Base-by-base conservation (phyloP, 1,140 invertebrate genomes). In the Chlorops oryzae region DNA sequence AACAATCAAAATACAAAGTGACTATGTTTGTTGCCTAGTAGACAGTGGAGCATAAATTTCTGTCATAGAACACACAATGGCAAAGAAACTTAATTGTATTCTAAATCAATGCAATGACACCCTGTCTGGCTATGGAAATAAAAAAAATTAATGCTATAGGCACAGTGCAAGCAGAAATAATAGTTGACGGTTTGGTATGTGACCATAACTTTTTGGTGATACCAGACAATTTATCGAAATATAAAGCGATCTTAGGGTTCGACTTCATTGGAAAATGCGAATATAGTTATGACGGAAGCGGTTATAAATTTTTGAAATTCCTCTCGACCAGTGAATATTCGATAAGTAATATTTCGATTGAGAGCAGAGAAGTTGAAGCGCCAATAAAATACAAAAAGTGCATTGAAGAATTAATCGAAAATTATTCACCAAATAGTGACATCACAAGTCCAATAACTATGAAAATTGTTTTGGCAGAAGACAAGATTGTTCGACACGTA, bases 381-480 rank as follows among this genome's bases (percentile, higher is more conserved):
- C 39, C 39, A 20, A 41, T 6, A 41, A 41, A 41, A 22, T 21
- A 41, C 20, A 41, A 41, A 41, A 41, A 41, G 3, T 3, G 23
- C 12, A 41, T 41, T 22, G 39, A 41, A 41, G 12, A 41, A 9
- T 12, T 41, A 9, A 41, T 41, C 5, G 23, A 41, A 20, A 18
- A 41, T 9, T 44, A 44, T 44, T 15, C 23, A n/a, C 42, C 42
- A 23, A 27, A 32, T 27, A 15, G 50, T 47, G 15, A 15, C 1
- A 50, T 49, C 17, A 51, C 51, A 24, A 50, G 50, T 13, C 51
- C 56, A 22, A 51, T 61, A 10, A 27, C 52, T 15, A 37, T 59
- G 38, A 53, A 52, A 24, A 61, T 61, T 9, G 40, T 55, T 13
- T 44, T 63, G n/a, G 55, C 50, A 9, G 56, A 61, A 38, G 55